Evolutionary conservation across 2,888 invertebrate genomes (phyloP).

Genomic region (Adelphocoris suturalis): DNA sequence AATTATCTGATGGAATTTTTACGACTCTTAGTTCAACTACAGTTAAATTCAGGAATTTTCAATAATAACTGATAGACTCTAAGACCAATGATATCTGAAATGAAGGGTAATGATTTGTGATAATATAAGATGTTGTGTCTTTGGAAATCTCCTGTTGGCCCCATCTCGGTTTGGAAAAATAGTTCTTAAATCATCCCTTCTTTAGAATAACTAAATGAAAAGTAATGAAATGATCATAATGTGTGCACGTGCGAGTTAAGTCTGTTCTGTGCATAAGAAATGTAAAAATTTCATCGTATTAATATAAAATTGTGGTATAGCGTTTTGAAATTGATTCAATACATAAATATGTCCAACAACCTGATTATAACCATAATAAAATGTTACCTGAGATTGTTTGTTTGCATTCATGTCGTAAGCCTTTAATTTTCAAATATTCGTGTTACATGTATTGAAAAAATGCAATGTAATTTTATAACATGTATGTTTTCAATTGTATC

Average conservation of each 20-base stretch:
- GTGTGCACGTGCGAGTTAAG: conserved; percentile 26
- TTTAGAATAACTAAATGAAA: conserved; percentile 50
- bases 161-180: conserved; percentile 68
- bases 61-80: background rate
- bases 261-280: conserved; percentile 33
- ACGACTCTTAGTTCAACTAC: conserved; percentile 31
- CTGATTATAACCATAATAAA: conserved; percentile 33
- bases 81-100: background rate
- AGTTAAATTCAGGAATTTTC: background rate
- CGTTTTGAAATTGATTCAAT: conserved; percentile 19
- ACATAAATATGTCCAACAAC: conserved; percentile 32
- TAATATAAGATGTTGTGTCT: background rate
- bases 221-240: conserved; percentile 36
- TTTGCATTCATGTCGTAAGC: conserved; percentile 42
- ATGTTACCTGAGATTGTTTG: conserved; percentile 40
- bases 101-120: conserved; percentile 6
- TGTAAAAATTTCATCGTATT: conserved; percentile 45
- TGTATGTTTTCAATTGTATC: background rate
- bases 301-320: conserved; percentile 34
- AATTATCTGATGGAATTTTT: conserved; percentile 32
- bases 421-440: conserved; percentile 42
- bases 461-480: background rate
- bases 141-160: conserved; percentile 74
- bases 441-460: conserved; percentile 29
- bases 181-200: conserved; percentile 56